Evolutionary conservation across 2,113 vertebrate genomes (phyloP), one percentile per base, ranked within the genome.

Genomic region (Lepus europaeus): DNA sequence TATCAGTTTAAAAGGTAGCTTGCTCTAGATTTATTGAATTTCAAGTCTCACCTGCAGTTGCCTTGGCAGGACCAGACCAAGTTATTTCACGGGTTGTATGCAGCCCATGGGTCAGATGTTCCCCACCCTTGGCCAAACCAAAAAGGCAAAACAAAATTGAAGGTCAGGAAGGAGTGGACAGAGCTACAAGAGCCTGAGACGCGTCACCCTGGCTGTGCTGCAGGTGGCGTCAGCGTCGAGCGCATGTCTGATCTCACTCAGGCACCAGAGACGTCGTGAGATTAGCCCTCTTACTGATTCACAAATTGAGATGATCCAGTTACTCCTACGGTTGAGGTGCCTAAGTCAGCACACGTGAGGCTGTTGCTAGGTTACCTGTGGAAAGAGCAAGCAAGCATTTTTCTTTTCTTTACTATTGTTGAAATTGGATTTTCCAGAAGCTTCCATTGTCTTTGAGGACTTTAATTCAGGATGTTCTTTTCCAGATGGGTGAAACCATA

Each of bases 391-490:
- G 77, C 51, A 80, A 56, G 82, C 63, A 36, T 70, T 78, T 91
- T 64, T 63, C 61, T 68, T 91, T 83, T 68, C 22, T 82, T 85
- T 33, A 16, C 77, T 66, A 4, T 31, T 89, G 53, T 63, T 77
- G 80, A 90, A 84, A 93, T 9, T 95, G 79, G 59, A 69, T 96
- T 96, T 95, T 91, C 89, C 81, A 33, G 33, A 92, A 90, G 81
- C 69, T 11, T 90, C 61, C 39, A 33, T 78, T 87, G 91, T 93
- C 94, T 97, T 84, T 91, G 89, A 93, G 86, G 88, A 87, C 66
- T 80, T 97, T 82, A 96, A 96, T 96, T 96, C 39, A 69, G 66
- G 82, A 31, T 81, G 53, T 89, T 95, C 81, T 91, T 89, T 74
- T 95, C 59, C 17, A 13, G 89, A 79, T 85, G 29, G 49, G 39